These are phyloP conservation scores for Phrynosoma platyrhinos DNA, from an alignment of 2,113 vertebrate genomes.

Conservation along the genomic window DNA sequence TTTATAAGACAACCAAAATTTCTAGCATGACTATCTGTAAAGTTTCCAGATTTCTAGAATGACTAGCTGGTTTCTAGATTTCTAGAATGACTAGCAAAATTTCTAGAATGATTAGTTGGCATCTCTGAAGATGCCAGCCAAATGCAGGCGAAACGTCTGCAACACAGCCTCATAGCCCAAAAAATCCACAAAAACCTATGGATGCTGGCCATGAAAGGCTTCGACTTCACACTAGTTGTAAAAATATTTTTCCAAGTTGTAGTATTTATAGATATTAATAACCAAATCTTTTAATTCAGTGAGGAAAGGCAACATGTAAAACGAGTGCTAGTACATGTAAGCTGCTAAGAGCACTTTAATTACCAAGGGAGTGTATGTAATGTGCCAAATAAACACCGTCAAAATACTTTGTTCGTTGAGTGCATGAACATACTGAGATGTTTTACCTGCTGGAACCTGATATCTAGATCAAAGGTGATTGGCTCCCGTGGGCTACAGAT, in stretches of 20 bases:
- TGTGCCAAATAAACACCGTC: conserved; percentile 5
- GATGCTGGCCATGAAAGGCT: too few species aligned
- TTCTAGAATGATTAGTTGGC: too few species aligned
- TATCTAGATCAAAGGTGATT: conserved; percentile 83
- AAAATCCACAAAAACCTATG: too few species aligned
- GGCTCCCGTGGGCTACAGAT: conserved; percentile 83
- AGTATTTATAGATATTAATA: background rate
- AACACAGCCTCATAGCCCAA: too few species aligned
- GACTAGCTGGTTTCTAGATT: too few species aligned
- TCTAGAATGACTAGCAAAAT: too few species aligned
- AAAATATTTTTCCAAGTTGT: background rate
- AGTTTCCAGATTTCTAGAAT: too few species aligned
- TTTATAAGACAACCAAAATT: conserved; percentile 6
- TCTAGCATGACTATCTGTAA: too few species aligned
- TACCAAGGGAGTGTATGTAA: background rate
- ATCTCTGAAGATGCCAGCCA: too few species aligned
- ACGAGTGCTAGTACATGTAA: background rate
- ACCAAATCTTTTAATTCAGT: background rate
- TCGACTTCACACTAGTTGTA: background rate
- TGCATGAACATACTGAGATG: background rate
- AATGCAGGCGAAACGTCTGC: too few species aligned
- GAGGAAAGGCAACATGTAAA: background rate
- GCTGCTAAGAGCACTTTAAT: conserved; percentile 8
- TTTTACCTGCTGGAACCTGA: conserved; percentile 87
- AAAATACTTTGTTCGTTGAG: conserved; percentile 12